Base-by-base conservation (phyloP, 2,113 vertebrate genomes). In the Gambusia affinis region DNA sequence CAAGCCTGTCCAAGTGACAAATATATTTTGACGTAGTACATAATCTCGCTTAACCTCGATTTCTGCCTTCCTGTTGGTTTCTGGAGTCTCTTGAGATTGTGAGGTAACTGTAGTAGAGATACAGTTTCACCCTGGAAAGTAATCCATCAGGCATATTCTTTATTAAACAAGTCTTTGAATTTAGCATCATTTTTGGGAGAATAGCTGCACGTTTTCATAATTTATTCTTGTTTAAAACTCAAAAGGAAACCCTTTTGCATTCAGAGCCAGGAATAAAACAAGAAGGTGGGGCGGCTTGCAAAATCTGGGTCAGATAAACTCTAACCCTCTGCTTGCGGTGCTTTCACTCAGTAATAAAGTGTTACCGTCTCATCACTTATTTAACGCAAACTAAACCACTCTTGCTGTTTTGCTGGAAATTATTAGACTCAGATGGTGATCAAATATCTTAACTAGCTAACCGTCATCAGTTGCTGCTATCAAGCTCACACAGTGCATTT, bases 11-110 rank as follows among this genome's bases (percentile, higher is more conserved):
- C 62, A 57, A 37, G 60, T 61, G 31, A 42, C 77, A 78, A 72
- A 82, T 71, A 64, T 35, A 67, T 74, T 75, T 71, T 75, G 69
- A 78, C 75, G 51, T 28, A 2, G 30, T 71, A 44, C 4, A 6
- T 70, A 14, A 67, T 68, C 27, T 72, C n/a, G 12, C 64, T 72
- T 70, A 47, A 67, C 73, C 54, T 72, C 71, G 35, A 4, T 28
- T 33, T 42, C 28, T 54, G 37, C 29, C 29, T 37, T 69, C 12
- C 35, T 67, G 8, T 51, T 47, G 37, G 74, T 51, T 8, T 64
- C 4, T 27, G 70, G 39, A 74, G 30, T 73, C 30, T 28, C 24
- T 54, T 68, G 33, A 60, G 65, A 62, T 8, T 39, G 42, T 35
- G 37, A 70, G 47, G 42, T 64, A 74, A 54, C 8, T 4, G 72